Evolutionary conservation across 2,888 invertebrate genomes (phyloP).

Genomic region (Cheilosia vernalis): DNA sequence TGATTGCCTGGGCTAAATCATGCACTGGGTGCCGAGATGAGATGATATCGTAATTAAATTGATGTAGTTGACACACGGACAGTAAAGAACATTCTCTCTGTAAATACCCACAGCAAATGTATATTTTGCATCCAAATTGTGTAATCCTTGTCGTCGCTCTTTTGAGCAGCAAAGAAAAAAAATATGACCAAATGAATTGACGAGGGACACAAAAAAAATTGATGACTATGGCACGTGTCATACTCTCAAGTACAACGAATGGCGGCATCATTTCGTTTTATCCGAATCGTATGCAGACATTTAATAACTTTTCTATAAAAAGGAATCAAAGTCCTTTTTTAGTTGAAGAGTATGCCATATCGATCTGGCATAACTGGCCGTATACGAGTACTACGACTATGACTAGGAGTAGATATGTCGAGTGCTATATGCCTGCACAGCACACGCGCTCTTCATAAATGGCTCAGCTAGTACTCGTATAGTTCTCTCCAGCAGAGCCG

Average conservation of each 20-base stretch:
- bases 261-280: conserved; percentile 55
- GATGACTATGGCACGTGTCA: conserved; percentile 68
- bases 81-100: conserved; percentile 21
- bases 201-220: conserved; percentile 34
- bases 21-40: neutral
- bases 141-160: conserved; percentile 41
- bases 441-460: conserved; percentile 48
- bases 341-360: conserved; percentile 26
- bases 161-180: neutral
- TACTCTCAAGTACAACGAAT: conserved; percentile 45
- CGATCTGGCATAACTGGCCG: conserved; percentile 23
- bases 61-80: conserved; percentile 60
- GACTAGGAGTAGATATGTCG: neutral
- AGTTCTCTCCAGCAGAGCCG: neutral
- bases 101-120: conserved; percentile 21
- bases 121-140: conserved; percentile 34
- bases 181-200: neutral
- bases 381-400: neutral
- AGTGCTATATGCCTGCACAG: conserved; percentile 8
- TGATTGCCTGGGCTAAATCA: conserved; percentile 6
- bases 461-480: neutral
- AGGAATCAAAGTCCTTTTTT: conserved; percentile 38
- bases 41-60: conserved; percentile 72
- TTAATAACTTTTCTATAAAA: conserved; percentile 54
- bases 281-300: conserved; percentile 40